Percentiles rank a stretch among this genome's conserved stretches.
Evolutionary conservation across 2,113 vertebrate species (phyloP).

Genomic region (Phoenicopterus ruber): DNA sequence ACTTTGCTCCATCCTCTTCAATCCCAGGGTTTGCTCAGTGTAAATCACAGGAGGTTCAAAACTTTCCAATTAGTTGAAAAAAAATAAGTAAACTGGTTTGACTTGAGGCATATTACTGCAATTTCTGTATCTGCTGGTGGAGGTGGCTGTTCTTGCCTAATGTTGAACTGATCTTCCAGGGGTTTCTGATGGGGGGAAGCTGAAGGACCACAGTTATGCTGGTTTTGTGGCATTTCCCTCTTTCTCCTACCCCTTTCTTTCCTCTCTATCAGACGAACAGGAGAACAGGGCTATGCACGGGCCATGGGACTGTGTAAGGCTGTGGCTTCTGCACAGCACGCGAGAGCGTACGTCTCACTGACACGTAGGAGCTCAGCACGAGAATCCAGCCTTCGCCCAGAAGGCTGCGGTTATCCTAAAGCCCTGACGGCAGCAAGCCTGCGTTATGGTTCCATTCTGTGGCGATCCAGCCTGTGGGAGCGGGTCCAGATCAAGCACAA

Average conservation of each 20-base stretch:
- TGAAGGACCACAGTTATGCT: not conserved
- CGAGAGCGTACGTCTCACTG: not conserved
- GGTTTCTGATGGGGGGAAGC: not conserved
- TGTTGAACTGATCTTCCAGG: not conserved
- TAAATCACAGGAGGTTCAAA: not conserved
- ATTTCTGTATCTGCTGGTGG: not conserved
- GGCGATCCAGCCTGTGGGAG: not conserved
- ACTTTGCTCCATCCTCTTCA: not conserved
- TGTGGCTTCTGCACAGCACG: not conserved
- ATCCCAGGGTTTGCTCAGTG: not conserved
- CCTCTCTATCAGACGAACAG: not conserved
- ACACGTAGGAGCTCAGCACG: rapidly evolving
- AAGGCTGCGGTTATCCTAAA: not conserved
- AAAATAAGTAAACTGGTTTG: not conserved
- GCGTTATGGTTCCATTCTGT: not conserved
- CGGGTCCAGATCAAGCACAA: not conserved
- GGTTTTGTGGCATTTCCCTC: not conserved
- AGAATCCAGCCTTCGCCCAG: not conserved
- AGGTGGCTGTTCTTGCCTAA: not conserved
- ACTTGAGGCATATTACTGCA: not conserved
- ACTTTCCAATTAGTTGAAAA: not conserved
- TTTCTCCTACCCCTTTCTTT: not conserved
- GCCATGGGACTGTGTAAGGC: not conserved
- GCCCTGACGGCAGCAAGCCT: not conserved
- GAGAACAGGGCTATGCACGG: not conserved